phyloP scores from a whole-genome alignment of 1,140 invertebrate genomes.

The Zaprionus ghesquierei region DNA sequence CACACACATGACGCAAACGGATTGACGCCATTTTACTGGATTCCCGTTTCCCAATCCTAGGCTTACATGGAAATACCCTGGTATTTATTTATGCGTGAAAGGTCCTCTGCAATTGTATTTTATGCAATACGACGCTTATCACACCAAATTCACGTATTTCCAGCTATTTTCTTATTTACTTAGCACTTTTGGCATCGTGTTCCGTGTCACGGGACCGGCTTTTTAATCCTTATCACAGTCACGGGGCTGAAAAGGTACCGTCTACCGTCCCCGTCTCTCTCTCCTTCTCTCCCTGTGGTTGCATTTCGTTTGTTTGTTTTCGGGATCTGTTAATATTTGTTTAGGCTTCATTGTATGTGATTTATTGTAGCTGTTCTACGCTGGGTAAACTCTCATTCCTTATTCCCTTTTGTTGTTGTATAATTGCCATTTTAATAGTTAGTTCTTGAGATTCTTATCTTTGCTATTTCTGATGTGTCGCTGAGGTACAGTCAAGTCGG shows the following conservation, averaged over 20 bases:
- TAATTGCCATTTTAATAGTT: conserved; percentile 74
- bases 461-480: conserved; percentile 35
- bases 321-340: conserved; percentile 72
- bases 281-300: conserved; percentile 6
- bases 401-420: conserved; percentile 26
- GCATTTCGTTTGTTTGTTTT: conserved; percentile 42
- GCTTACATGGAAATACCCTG: conserved; percentile 12
- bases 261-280: neutral
- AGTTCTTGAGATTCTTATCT: conserved; percentile 36
- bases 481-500: neutral
- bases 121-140: conserved; percentile 37
- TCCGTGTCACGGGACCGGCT: conserved; percentile 41
- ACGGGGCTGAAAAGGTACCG: conserved; percentile 7
- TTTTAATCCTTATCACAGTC: conserved; percentile 71
- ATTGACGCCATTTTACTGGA: conserved; percentile 10
- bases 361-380: conserved; percentile 35
- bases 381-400: conserved; percentile 17
- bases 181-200: conserved; percentile 67
- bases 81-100: conserved; percentile 20
- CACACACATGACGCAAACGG: neutral
- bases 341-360: conserved; percentile 61
- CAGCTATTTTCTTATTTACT: conserved; percentile 62
- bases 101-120: neutral
- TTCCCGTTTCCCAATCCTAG: no score
- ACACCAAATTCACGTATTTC: conserved; percentile 49